Evolutionary conservation across 2,113 vertebrate species (phyloP).

Genomic region (Anarhynchus alexandrinus): DNA sequence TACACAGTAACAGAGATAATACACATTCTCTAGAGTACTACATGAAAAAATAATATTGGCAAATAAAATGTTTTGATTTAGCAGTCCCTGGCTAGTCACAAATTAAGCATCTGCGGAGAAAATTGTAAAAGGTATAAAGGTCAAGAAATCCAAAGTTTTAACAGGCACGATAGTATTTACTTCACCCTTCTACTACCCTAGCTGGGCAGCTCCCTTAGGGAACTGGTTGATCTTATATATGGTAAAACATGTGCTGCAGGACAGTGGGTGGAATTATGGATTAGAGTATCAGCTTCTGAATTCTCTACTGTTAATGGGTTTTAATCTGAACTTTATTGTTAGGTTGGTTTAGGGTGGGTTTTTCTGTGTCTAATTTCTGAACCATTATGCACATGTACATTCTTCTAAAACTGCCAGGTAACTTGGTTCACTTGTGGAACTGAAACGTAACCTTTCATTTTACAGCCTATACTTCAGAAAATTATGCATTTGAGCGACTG

Average conservation of each 20-base stretch:
- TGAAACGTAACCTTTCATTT: conserved; percentile 59
- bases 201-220: neutral
- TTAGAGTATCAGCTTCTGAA: neutral
- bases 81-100: neutral
- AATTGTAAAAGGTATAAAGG: neutral
- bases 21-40: neutral
- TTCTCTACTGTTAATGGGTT: neutral
- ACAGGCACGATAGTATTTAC: neutral
- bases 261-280: neutral
- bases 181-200: neutral
- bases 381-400: neutral
- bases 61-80: neutral
- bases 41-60: neutral
- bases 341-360: neutral
- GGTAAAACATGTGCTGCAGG: neutral
- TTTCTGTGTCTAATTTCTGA: conserved; percentile 1
- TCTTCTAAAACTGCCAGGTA: conserved; percentile 42
- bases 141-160: conserved; percentile 9
- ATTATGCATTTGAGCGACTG: conserved; percentile 37
- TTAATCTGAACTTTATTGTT: neutral
- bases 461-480: conserved; percentile 53
- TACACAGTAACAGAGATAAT: neutral
- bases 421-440: neutral
- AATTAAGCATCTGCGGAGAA: neutral
- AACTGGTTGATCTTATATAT: neutral